A percentile compares a stretch with the other conserved stretches of the same genome.
Evolutionary conservation across 2,888 invertebrate genomes (phyloP).

Genomic region (Hymenopus coronatus): DNA sequence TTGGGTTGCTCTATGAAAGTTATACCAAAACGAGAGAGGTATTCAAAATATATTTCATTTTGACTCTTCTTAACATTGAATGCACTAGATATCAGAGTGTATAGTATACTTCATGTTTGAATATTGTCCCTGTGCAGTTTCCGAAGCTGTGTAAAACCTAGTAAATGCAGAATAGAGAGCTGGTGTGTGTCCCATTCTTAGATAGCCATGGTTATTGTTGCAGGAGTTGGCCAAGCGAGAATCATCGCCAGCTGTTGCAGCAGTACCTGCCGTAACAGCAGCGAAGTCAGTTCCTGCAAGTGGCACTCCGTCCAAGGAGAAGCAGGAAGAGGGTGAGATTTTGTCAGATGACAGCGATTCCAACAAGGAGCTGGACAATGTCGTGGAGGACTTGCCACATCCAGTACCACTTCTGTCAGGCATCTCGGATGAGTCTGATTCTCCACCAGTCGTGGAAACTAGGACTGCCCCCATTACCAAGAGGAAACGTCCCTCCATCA

Average conservation of each 20-base stretch:
- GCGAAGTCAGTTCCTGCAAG: background rate
- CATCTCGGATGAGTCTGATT: slow-evolving; percentile 56
- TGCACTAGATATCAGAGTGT: too few species aligned
- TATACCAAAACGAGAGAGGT: too few species aligned
- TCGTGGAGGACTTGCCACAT: slow-evolving; percentile 52
- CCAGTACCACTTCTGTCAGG: slow-evolving; percentile 54
- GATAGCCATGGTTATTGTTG: background rate
- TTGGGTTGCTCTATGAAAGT: too few species aligned
- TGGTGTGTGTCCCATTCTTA: too few species aligned
- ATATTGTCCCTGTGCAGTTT: too few species aligned
- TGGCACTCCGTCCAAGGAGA: background rate
- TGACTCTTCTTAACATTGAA: too few species aligned
- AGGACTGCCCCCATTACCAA: background rate
- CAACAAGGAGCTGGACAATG: slow-evolving; percentile 55
- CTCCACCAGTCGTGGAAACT: slow-evolving; percentile 39
- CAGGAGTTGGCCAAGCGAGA: background rate
- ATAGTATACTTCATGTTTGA: too few species aligned
- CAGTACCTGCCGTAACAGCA: background rate
- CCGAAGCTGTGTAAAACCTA: too few species aligned
- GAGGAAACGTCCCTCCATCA: background rate
- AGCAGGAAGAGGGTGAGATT: background rate
- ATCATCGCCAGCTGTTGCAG: slow-evolving; percentile 7
- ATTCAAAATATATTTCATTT: too few species aligned
- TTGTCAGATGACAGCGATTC: slow-evolving; percentile 50
- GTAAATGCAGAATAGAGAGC: too few species aligned